Evolutionary conservation across 2,113 vertebrate species (phyloP).

Genomic region (Cottus gobio): DNA sequence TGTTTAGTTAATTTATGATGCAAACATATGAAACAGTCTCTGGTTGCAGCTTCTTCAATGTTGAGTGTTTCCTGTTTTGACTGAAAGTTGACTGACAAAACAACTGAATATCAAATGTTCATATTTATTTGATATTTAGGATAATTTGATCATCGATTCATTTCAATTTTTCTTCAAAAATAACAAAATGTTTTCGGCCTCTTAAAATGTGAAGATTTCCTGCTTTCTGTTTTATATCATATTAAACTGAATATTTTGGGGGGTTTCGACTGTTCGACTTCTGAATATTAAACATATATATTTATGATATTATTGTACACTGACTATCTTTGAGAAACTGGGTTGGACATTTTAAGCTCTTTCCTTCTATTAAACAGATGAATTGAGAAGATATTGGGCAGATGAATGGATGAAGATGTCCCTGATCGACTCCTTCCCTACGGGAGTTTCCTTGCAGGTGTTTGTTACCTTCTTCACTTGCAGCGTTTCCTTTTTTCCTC

Average conservation of each 20-base stretch:
- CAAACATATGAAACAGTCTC: neutral
- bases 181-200: neutral
- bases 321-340: neutral
- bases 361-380: no score
- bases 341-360: no score
- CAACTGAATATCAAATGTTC: neutral
- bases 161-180: neutral
- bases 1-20: neutral
- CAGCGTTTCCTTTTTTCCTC: constrained; percentile 25
- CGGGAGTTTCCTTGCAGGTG: neutral
- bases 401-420: neutral
- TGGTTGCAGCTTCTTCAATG: neutral
- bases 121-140: neutral
- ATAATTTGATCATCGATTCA: neutral
- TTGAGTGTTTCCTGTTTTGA: no score
- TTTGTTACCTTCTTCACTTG: constrained; percentile 40
- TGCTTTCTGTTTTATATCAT: neutral
- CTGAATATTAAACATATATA: no score
- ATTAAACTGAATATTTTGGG: neutral
- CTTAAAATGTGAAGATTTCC: neutral
- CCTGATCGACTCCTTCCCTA: neutral
- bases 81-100: neutral
- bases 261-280: no score
- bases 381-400: neutral
- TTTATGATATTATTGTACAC: no score